Evolutionary conservation across 2,113 vertebrate genomes (phyloP), one percentile per base, ranked within the genome.

Genomic region (Montifringilla adamsi): DNA sequence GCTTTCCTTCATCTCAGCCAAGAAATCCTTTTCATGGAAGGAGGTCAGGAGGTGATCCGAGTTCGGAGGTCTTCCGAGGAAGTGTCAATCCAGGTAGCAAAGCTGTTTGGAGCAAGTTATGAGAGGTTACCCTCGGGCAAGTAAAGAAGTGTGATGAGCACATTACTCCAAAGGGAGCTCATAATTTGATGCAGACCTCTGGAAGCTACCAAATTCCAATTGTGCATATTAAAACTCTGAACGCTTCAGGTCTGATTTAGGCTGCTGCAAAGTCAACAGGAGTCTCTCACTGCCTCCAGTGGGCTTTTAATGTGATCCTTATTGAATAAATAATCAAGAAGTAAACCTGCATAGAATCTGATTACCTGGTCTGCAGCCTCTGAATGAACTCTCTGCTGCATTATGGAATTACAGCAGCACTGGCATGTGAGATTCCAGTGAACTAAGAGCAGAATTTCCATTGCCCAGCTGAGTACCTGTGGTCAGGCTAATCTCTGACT

Each of bases 301-400:
- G 76, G 41, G 37, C 3, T 84, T 93, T 86, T 89, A 60, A 79
- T 82, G 47, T 52, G 81, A 84, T 89, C 77, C 53, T 76, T 91
- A 76, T 69, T 89, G 74, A 95, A 96, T 82, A 91, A 95, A 59
- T 49, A 94, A 89, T 82, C 69, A 84, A 79, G 84, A 79, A 72
- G 11, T 76, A 82, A 95, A 89, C 56, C 76, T 19, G 24, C 31
- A 64, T 11, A 62, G 84, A 90, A 95, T 89, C 66, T 68, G 89
- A 89, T 95, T 84, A 85, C 82, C 67, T 90, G 49, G 33, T 67
- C 73, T 96, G 35, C 59, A 90, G 64, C 80, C 52, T 77, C 68
- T 90, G 81, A 39, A 53, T 94, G 80, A 95, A 81, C 80, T 90
- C 37, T 76, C 21, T 78, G 23, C 84, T 75, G 64, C 49, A 52